Evolutionary conservation across 1,140 invertebrate genomes (phyloP), one percentile per base, ranked within the genome.

Genomic region (Ooceraea biroi): DNA sequence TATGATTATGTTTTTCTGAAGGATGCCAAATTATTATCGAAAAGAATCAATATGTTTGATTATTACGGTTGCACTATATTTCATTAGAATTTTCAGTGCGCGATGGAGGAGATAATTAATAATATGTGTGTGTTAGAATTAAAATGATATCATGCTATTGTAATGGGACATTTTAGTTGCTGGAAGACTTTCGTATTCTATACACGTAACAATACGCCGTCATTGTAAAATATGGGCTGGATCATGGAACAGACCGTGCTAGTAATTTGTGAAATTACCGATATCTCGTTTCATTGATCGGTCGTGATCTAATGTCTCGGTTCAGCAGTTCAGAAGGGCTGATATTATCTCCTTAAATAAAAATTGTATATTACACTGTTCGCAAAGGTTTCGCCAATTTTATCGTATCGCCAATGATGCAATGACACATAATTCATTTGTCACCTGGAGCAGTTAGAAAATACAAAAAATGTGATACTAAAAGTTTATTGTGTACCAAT

Each of bases 351-450:
- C 17, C 0, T 41, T 46, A 66, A 77, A 52, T 46, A 30, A 19
- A 77, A 77, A 77, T 66, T 55, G 61, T 44, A 8, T 19, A 65
- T 77, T 77, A 19, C 19, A 14, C 60, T 14, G 63, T 46, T 27
- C 73, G 27, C 60, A 77, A 41, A 77, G 46, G 14, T 44, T 65
- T 17, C 14, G 27, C n/a, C 60, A 65, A 66, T 66, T 77, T 77
- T 30, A 10, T 52, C 19, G 73, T 36, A 36, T n/a, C 22, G 17
- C 14, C 19, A 30, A 41, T 77, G 60, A 66, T 22, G 73, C 46
- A 77, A 65, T 76, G 14, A 63, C 14, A 60, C 12, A 66, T n/a
- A n/a, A 77, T 77, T 77, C 52, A 66, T 77, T 66, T 77, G 61
- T 66, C 74, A 77, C 74, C 58, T 12, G 61, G 14, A 30, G 74